phyloP scores from a whole-genome alignment of 2,797 vertebrate species.

The Vultur gryphus region DNA sequence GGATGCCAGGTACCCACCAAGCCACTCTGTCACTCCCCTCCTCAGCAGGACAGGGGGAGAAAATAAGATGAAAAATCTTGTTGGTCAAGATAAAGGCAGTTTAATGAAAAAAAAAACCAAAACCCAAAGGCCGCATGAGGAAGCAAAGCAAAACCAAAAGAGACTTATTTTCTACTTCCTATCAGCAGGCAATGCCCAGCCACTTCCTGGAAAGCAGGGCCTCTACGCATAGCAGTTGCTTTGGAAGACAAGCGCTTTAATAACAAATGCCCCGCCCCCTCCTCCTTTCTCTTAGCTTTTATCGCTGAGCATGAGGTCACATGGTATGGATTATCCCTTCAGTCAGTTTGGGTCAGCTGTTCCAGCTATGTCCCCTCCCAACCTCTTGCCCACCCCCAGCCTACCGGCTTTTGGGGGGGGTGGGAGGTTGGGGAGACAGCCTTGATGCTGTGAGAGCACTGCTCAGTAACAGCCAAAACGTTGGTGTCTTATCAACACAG shows the following conservation, averaged over 20 bases:
- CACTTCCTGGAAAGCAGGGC: not conserved
- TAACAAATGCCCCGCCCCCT: not conserved
- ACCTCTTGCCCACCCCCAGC: not conserved
- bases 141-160: not conserved
- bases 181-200: not conserved
- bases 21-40: not conserved
- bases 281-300: not conserved
- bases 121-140: not conserved
- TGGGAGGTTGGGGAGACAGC: not conserved
- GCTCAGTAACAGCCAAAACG: not conserved
- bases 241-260: not conserved
- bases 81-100: not conserved
- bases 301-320: not conserved
- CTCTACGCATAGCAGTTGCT: not conserved
- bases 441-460: not conserved
- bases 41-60: not conserved
- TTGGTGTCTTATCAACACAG: too few relatives aligned
- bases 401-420: not conserved
- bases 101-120: not conserved
- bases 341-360: not conserved
- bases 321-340: not conserved
- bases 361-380: not conserved
- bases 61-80: not conserved
- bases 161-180: not conserved
- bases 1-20: not conserved